Evolutionary conservation across 2,797 vertebrate genomes (phyloP).

Genomic region (Takifugu rubripes): DNA sequence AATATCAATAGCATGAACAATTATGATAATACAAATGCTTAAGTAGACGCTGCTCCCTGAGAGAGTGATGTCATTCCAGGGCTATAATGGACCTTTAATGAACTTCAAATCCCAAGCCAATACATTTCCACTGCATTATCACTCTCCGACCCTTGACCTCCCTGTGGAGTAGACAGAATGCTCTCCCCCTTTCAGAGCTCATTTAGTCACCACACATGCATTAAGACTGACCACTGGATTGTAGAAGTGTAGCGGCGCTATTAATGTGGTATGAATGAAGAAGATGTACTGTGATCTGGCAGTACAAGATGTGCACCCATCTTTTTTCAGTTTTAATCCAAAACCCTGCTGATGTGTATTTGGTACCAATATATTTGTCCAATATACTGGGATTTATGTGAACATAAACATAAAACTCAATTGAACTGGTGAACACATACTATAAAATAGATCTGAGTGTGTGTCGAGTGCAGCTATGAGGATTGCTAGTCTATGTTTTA

Average conservation of each 20-base stretch:
- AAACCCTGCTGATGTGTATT: too few species aligned
- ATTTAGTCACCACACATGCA: slow-evolving; percentile 50
- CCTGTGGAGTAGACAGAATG: slow-evolving; percentile 47
- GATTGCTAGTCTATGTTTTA: too few species aligned
- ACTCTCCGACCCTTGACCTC: slow-evolving; percentile 64
- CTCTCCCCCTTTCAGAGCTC: slow-evolving; percentile 43
- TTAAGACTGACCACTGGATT: slow-evolving; percentile 21
- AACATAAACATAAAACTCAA: too few species aligned
- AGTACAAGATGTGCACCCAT: too few species aligned
- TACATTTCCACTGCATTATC: slow-evolving; percentile 70
- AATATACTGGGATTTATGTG: too few species aligned
- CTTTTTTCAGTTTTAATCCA: too few species aligned
- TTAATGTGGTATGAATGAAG: slow-evolving; percentile 17
- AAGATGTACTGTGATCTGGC: too few species aligned
- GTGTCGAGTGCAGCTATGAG: too few species aligned
- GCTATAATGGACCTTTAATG: slow-evolving; percentile 70
- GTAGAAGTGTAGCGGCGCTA: slow-evolving; percentile 2
- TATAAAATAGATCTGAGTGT: too few species aligned
- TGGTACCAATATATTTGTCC: too few species aligned
- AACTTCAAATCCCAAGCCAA: slow-evolving; percentile 62
- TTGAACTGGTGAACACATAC: too few species aligned
- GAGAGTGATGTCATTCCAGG: slow-evolving; percentile 66
- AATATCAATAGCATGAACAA: slow-evolving; percentile 23
- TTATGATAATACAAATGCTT: slow-evolving; percentile 25
- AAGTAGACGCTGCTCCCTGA: slow-evolving; percentile 32